These are phyloP conservation scores for Epinephelus malabaricus DNA, from an alignment of 2,797 vertebrate species.

Conservation along the genomic window DNA sequence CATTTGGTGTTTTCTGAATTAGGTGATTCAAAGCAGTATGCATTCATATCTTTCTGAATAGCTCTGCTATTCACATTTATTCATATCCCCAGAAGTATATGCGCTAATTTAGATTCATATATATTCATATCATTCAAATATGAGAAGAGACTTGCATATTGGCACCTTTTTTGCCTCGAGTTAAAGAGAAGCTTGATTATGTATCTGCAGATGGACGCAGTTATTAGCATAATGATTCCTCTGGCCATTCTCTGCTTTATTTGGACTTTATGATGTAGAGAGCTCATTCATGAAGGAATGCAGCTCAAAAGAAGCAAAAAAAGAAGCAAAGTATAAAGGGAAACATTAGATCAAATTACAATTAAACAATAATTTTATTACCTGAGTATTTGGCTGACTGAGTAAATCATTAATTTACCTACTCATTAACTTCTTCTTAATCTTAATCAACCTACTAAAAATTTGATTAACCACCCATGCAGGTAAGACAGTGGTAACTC, in stretches of 20 bases:
- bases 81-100: slow-evolving; percentile 28
- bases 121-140: slow-evolving; percentile 38
- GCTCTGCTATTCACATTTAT: slow-evolving; percentile 15
- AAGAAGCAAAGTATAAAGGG: neutral
- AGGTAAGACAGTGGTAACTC: neutral
- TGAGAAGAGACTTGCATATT: slow-evolving; percentile 13
- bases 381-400: slow-evolving; percentile 7
- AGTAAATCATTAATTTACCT: slow-evolving; percentile 4
- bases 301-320: slow-evolving; percentile 12
- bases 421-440: slow-evolving; percentile 7
- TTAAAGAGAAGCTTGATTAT: slow-evolving; percentile 50
- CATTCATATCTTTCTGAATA: slow-evolving; percentile 27
- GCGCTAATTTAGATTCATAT: slow-evolving; percentile 37
- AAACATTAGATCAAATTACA: slow-evolving; percentile 8
- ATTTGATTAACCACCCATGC: slow-evolving; percentile 26
- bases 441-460: slow-evolving; percentile 17
- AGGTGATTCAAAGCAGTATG: slow-evolving; percentile 10
- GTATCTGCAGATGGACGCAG: slow-evolving; percentile 43
- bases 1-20: slow-evolving; percentile 11
- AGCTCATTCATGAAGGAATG: slow-evolving; percentile 1
- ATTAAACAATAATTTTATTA: neutral
- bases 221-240: slow-evolving; percentile 61
- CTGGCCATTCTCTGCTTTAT: slow-evolving; percentile 36
- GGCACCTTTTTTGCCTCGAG: slow-evolving; percentile 20
- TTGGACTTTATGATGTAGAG: slow-evolving; percentile 26